Evolutionary conservation across 1,140 invertebrate genomes (phyloP), one percentile per base, ranked within the genome.

Genomic region (Amphibalanus amphitrite): DNA sequence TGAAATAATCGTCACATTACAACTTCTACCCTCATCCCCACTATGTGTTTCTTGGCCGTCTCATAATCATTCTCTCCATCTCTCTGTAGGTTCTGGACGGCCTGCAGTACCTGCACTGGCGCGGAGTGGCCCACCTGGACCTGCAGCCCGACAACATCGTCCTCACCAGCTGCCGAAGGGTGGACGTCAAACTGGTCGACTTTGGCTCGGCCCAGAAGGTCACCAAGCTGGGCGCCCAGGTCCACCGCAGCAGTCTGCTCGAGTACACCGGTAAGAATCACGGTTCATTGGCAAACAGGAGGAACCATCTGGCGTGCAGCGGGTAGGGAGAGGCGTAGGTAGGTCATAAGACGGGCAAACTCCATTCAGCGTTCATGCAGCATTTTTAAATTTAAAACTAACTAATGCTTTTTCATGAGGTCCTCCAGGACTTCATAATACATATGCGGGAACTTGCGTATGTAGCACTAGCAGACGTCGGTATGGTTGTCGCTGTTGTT

Each of bases 81-180:
- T 59, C 13, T 25, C 13, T 65, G 28, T 28, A 91, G 83, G 83
- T 94, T 3, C 80, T 95, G 47, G 92, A 95, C 79, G 93, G 86
- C 0, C 79, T 95, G 15, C 91, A 95, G 78, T 97, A 96, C 78
- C 81, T 98, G 13, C 94, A 98, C 78, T 94, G 93, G 89, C 84
- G 91, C 77, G 93, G 91, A 0, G 88, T 92, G 74, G 91, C 90
- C 73, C 93, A 97, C 80, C 81, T 98, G 29, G 92, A 98, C 79
- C 82, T 99, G 26, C 93, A 98, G 79, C 96, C 96, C 0, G 93
- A 95, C 76, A 98, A 97, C 79, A 85, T 98, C n/a, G 91, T 98
- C 0, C 94, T 98, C 89, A 87, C 89, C 0, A 90, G 90, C 0
- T 86, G 93, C 6, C 84, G 90, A 74, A 88, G 89, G 28, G 85